A percentile compares a stretch with the other conserved stretches of the same genome.
phyloP scores from a whole-genome alignment of 2,888 invertebrate species.

The Drosophila testacea region DNA sequence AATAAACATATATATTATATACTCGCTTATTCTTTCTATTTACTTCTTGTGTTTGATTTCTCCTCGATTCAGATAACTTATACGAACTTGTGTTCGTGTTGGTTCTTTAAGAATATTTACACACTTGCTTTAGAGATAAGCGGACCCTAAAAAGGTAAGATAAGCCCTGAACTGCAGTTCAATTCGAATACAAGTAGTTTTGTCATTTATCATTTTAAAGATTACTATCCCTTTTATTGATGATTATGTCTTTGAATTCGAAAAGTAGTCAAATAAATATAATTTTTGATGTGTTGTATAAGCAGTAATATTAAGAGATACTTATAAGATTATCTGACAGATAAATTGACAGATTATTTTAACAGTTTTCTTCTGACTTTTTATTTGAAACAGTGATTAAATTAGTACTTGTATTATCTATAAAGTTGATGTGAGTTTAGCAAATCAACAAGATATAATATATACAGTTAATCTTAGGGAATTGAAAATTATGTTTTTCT shows the following conservation, averaged over 20 bases:
- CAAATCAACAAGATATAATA: no score
- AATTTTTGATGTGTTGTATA: neutral
- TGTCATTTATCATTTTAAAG: neutral
- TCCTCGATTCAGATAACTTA: conserved; percentile 1
- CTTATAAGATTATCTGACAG: no score
- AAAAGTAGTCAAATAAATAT: neutral
- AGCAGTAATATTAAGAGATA: no score
- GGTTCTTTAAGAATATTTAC: conserved; percentile 23
- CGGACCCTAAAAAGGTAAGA: conserved; percentile 4
- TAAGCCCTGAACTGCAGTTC: neutral
- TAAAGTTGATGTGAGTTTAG: no score
- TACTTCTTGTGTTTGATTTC: neutral
- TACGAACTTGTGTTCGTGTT: neutral
- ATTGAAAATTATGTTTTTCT: no score
- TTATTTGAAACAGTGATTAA: no score
- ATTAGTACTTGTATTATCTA: no score
- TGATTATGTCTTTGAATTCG: neutral
- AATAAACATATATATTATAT: conserved; percentile 25
- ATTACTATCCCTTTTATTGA: neutral
- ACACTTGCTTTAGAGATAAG: conserved; percentile 29
- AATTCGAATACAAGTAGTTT: neutral
- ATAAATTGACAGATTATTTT: no score
- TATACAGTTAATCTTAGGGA: no score
- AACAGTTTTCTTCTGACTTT: no score
- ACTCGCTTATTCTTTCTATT: conserved; percentile 8